Base-by-base conservation (phyloP, 2,888 invertebrate species). In the Malacosoma neustria region DNA sequence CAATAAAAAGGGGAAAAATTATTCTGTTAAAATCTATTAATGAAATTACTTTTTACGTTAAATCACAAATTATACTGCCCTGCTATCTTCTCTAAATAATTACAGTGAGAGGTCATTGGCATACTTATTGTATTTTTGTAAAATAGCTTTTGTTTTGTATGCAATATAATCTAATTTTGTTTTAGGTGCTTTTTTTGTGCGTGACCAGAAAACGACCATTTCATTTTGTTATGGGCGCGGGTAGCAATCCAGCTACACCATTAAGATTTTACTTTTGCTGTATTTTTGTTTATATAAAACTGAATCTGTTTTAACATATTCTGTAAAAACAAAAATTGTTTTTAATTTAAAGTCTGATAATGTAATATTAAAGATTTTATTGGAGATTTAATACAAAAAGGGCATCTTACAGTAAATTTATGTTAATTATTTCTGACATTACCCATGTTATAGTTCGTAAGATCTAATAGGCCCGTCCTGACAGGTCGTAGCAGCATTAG, bases 131-230 rank as follows among this genome's bases (percentile, higher is more conserved):
- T 34, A 41, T 15, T 46, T 37, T 40, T 45, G 50, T 33, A 69
- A 65, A 63, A 57, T 54, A 64, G 57, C 50, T 58, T 61, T 57
- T 70, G 57, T 59, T 53, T 42, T 43, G 36, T 42, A 38, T 42
- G 38, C 35, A 41, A 45, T 55, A 67, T 46, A 53, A 65, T 51
- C 52, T 54, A 48, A 49, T 56, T 60, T 62, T 42, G 42, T 42
- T 40, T 39, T 42, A 34, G 47, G 34, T 41, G 43, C 45, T 43
- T 42, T 51, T 45, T 43, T 48, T 60, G 65, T 72, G 76, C 77
- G 76, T 76, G 77, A 74, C 74, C 45, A 58, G 62, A 59, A 66
- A 65, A 70, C 70, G 67, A 71, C 73, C 71, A 64, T 70, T 62
- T 73, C 62, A 68, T 72, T 66, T 61, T 52, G 60, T 59, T 49